phyloP scores from a whole-genome alignment of 64 coral and sea anemone species.

The Astreopora myriophthalma region DNA sequence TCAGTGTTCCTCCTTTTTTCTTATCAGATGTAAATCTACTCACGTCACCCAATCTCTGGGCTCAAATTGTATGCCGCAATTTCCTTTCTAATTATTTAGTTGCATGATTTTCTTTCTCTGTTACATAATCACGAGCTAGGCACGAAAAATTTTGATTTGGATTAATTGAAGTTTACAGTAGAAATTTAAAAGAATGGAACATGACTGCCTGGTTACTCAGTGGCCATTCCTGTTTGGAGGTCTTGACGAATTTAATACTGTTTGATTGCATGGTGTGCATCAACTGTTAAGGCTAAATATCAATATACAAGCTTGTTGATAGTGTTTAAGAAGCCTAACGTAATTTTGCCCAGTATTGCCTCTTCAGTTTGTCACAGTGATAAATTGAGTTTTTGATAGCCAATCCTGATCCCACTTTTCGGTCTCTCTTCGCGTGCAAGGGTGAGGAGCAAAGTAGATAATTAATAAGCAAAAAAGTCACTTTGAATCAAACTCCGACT shows the following conservation, averaged over 20 bases:
- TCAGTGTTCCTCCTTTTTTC: background rate
- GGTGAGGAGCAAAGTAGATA: too few relatives aligned
- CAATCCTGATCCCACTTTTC: background rate
- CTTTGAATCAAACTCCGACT: too few relatives aligned
- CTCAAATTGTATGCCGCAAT: background rate
- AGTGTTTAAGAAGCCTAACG: constrained; percentile 27
- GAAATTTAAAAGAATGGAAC: background rate
- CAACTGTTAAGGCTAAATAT: background rate
- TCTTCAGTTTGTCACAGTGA: constrained; percentile 43
- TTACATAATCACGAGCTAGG: background rate
- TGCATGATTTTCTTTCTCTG: background rate
- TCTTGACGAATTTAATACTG: too few relatives aligned
- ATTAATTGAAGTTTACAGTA: background rate
- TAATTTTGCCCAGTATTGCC: constrained; percentile 13
- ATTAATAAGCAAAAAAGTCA: too few relatives aligned
- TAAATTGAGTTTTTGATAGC: constrained; percentile 34
- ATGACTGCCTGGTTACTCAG: background rate
- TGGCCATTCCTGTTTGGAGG: background rate
- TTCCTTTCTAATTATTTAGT: background rate
- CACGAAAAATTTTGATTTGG: background rate
- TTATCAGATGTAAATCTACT: constrained; percentile 40
- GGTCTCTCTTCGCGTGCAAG: background rate
- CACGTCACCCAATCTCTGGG: background rate
- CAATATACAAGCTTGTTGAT: background rate
- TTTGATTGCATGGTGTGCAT: background rate